Percentiles rank a stretch among this genome's conserved stretches.
Conservation (phyloP, 2,888 invertebrate genomes). For the Auanema freiburgensis region DNA sequence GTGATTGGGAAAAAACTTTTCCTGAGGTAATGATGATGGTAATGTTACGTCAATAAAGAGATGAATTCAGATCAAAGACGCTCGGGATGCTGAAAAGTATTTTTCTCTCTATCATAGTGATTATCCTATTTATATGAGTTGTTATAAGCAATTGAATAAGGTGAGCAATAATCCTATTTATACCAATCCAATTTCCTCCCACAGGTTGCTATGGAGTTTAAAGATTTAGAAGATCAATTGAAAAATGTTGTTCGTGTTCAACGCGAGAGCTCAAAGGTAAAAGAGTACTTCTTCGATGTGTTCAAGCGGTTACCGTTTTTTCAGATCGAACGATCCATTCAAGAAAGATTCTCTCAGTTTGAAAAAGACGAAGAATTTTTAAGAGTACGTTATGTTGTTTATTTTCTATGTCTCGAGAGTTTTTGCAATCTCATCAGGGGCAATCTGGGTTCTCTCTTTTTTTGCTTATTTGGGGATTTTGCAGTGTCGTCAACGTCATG, state of each 20-base stretch:
- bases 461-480: conserved; percentile 13
- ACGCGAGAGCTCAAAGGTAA: conserved; percentile 8
- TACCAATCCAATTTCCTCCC: background rate
- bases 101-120: conserved; percentile 43
- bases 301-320: background rate
- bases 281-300: background rate
- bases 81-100: conserved; percentile 36
- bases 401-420: background rate
- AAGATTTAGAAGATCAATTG: conserved; percentile 26
- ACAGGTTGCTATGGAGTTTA: conserved; percentile 33
- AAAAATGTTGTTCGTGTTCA: conserved; percentile 10
- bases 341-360: conserved; percentile 23
- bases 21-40: conserved; percentile 20
- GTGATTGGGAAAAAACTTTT: conserved; percentile 48
- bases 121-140: conserved; percentile 48
- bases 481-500: conserved; percentile 45
- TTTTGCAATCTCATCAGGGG: background rate
- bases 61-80: conserved; percentile 22
- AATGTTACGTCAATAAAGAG: background rate
- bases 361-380: conserved; percentile 41
- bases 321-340: conserved; percentile 20
- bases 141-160: conserved; percentile 32
- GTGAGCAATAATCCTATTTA: conserved; percentile 5
- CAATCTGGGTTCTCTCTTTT: background rate
- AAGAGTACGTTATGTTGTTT: conserved; percentile 25